These are phyloP conservation scores for Tachina grossa DNA, from an alignment of 2,888 invertebrate species.

Conservation along the genomic window DNA sequence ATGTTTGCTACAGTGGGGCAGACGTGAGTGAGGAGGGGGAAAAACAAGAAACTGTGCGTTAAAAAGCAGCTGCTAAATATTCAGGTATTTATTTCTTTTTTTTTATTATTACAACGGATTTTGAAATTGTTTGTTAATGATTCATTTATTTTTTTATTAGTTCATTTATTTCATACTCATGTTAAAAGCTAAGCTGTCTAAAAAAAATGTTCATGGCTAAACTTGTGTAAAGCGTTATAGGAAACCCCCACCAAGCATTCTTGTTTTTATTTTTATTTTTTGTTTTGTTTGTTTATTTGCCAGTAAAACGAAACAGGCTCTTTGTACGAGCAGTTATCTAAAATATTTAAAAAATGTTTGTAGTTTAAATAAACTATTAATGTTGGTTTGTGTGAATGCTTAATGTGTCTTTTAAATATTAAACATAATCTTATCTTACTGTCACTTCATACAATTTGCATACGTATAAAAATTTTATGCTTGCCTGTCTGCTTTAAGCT, in stretches of 20 bases:
- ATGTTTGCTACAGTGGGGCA: too few species aligned
- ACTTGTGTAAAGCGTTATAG: conserved; percentile 61
- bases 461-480: conserved; percentile 32
- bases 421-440: conserved; percentile 65
- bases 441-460: conserved; percentile 67
- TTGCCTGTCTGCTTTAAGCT: neutral
- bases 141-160: conserved; percentile 39
- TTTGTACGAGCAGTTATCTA: conserved; percentile 45
- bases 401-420: conserved; percentile 37
- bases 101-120: conserved; percentile 61
- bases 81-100: conserved; percentile 53
- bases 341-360: conserved; percentile 58
- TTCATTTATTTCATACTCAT: conserved; percentile 11
- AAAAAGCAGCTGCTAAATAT: conserved; percentile 41
- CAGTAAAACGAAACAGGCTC: conserved; percentile 29
- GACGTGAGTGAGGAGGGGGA: neutral
- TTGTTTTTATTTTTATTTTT: neutral
- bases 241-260: conserved; percentile 58
- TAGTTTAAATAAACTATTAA: conserved; percentile 44
- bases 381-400: conserved; percentile 21
- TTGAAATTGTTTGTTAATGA: conserved; percentile 65
- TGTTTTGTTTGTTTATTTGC: too few species aligned
- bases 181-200: conserved; percentile 1
- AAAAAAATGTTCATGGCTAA: conserved; percentile 41
- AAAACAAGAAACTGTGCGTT: conserved; percentile 5